A percentile compares a stretch with the other conserved stretches of the same genome.
These are phyloP conservation scores for Neodontobutis hainanensis DNA, from an alignment of 2,113 vertebrate genomes.

Conservation along the genomic window DNA sequence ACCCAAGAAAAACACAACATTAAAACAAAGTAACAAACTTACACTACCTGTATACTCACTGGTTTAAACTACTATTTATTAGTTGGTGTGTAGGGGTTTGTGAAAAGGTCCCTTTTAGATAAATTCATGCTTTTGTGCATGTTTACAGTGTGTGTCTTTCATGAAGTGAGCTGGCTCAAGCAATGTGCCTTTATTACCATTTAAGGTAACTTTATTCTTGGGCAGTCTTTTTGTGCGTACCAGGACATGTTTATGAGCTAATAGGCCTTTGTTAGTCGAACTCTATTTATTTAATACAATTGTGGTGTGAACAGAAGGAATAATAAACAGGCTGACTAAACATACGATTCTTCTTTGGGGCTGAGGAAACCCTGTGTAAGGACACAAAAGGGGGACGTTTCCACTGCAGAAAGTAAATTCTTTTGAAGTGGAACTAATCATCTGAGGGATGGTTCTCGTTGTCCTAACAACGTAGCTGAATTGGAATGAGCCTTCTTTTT, in stretches of 20 bases:
- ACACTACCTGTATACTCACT: too few relatives aligned
- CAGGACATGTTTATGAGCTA: conserved; percentile 82
- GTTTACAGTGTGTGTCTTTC: conserved; percentile 46
- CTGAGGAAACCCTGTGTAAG: conserved; percentile 87
- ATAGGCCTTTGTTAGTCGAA: conserved; percentile 69
- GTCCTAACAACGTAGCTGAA: conserved; percentile 99
- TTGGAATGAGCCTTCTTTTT: conserved; percentile 92
- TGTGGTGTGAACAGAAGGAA: conserved; percentile 86
- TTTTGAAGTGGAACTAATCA: conserved; percentile 99
- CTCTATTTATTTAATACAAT: conserved; percentile 90
- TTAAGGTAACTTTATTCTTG: conserved; percentile 67
- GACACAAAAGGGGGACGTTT: conserved; percentile 92
- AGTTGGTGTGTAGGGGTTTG: conserved; percentile 22
- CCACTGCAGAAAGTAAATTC: conserved; percentile 97
- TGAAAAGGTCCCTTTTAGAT: conserved; percentile 25
- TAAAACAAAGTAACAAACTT: too few relatives aligned
- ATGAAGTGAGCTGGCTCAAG: conserved; percentile 36
- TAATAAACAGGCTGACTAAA: conserved; percentile 91
- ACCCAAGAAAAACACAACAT: background rate
- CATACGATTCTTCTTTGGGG: conserved; percentile 85
- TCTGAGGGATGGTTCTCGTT: conserved; percentile 99
- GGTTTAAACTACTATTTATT: too few relatives aligned
- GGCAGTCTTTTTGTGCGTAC: conserved; percentile 66
- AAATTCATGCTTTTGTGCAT: conserved; percentile 34
- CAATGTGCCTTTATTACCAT: conserved; percentile 45